Evolutionary conservation across 2,888 invertebrate species (phyloP).

Genomic region (Drosophila picticornis): DNA sequence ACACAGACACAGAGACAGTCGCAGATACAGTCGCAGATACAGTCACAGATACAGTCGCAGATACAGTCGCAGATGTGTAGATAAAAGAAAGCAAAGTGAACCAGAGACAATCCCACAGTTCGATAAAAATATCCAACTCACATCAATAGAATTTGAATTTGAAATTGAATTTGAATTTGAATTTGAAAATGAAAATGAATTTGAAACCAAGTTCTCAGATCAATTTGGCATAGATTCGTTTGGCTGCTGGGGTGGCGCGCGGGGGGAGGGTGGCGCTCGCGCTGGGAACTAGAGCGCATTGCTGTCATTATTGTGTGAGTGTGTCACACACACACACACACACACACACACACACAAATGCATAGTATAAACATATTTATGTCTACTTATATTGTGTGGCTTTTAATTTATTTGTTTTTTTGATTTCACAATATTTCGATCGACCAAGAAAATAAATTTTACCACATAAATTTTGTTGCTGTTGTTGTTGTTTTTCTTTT

Average conservation of each 20-base stretch:
- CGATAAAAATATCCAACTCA: constrained; percentile 76
- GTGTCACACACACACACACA: constrained; percentile 6
- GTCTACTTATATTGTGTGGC: constrained; percentile 63
- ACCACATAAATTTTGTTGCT: constrained; percentile 69
- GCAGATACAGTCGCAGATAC: too few relatives aligned
- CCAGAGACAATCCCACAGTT: constrained; percentile 57
- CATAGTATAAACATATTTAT: constrained; percentile 39
- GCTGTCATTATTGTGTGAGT: constrained; percentile 46
- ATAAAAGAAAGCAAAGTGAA: constrained; percentile 50
- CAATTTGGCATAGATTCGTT: constrained; percentile 74
- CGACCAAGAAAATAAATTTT: constrained; percentile 74
- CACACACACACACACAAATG: constrained; percentile 10
- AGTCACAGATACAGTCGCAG: too few relatives aligned
- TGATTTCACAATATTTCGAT: constrained; percentile 81
- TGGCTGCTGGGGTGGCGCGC: neutral
- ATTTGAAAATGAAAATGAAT: constrained; percentile 32
- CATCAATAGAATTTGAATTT: constrained; percentile 79
- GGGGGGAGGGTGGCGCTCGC: constrained; percentile 47
- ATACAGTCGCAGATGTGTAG: neutral
- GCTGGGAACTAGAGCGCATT: constrained; percentile 80
- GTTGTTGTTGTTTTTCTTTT: constrained; percentile 5
- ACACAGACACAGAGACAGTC: neutral
- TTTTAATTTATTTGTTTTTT: constrained; percentile 79
- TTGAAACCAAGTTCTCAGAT: constrained; percentile 62
- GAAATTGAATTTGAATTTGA: constrained; percentile 33